A percentile compares a stretch with the other conserved stretches of the same genome.
phyloP scores from a whole-genome alignment of 1,140 invertebrate genomes.

The Drosophila saltans region DNA sequence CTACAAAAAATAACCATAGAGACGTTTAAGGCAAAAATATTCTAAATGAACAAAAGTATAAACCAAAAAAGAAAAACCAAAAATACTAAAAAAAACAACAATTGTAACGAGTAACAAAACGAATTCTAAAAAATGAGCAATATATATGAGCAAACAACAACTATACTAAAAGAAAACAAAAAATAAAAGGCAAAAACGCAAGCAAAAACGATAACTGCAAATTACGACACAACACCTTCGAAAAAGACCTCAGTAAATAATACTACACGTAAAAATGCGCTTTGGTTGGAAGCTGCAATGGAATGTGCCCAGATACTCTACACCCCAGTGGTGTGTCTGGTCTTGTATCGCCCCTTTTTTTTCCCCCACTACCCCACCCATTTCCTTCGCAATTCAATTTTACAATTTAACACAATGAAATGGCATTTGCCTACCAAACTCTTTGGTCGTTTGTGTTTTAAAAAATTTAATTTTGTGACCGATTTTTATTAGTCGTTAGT shows the following conservation, averaged over 20 bases:
- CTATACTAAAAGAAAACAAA: constrained; percentile 26
- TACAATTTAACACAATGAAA: not conserved
- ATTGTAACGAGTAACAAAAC: constrained; percentile 74
- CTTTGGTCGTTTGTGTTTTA: not conserved
- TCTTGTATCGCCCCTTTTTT: constrained; percentile 77
- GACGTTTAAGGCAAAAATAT: constrained; percentile 77
- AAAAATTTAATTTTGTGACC: not conserved
- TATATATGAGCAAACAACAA: constrained; percentile 67
- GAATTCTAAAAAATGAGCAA: constrained; percentile 62
- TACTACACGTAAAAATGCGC: constrained; percentile 66
- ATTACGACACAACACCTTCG: constrained; percentile 82
- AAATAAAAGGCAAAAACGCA: constrained; percentile 71
- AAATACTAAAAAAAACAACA: constrained; percentile 54
- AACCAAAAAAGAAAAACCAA: constrained; percentile 58
- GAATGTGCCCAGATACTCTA: constrained; percentile 55
- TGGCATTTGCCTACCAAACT: no score
- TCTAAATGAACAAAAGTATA: constrained; percentile 81
- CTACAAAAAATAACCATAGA: constrained; percentile 79
- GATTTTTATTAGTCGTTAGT: not conserved
- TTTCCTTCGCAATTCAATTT: no score
- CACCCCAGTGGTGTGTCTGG: not conserved
- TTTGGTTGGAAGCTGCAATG: constrained; percentile 64
- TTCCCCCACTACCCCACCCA: no score
- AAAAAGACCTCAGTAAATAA: constrained; percentile 73
- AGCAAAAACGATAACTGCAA: constrained; percentile 76